phyloP scores from a whole-genome alignment of 2,797 vertebrate species.

The Halcyon smyrnensis region DNA sequence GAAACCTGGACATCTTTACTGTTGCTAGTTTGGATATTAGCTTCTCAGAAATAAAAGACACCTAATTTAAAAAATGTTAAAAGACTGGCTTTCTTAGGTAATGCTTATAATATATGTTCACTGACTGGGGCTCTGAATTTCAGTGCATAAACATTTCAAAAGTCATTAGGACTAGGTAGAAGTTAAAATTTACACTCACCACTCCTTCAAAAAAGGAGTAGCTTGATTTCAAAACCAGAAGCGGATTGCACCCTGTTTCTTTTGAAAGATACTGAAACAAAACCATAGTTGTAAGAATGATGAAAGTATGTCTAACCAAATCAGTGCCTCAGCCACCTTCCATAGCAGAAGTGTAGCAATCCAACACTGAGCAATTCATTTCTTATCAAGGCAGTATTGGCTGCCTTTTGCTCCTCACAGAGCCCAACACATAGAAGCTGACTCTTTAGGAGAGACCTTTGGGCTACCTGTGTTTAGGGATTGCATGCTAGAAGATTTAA shows the following conservation, averaged over 20 bases:
- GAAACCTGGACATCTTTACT: slow-evolving; percentile 90
- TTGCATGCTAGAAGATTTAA: background rate
- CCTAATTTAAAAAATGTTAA: slow-evolving; percentile 77
- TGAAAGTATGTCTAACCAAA: background rate
- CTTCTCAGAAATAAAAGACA: slow-evolving; percentile 81
- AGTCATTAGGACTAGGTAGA: slow-evolving; percentile 18
- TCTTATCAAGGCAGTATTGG: background rate
- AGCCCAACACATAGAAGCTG: background rate
- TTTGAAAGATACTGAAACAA: background rate
- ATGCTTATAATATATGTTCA: slow-evolving; percentile 12
- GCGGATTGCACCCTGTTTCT: background rate
- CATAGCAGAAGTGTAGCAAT: background rate
- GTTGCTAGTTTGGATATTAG: slow-evolving; percentile 89
- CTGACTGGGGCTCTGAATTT: slow-evolving; percentile 9
- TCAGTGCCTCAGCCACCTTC: background rate
- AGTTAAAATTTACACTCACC: slow-evolving; percentile 32
- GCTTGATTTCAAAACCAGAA: slow-evolving; percentile 2
- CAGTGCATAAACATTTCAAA: slow-evolving; percentile 37
- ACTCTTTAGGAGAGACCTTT: background rate
- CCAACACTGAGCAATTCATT: background rate
- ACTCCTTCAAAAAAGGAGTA: background rate
- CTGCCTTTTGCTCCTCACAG: slow-evolving; percentile 20
- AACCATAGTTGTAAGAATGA: background rate
- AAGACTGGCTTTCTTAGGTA: slow-evolving; percentile 57
- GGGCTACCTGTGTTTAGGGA: background rate